Conservation (phyloP, 2,888 invertebrate genomes). For the Antheraea assamensis region DNA sequence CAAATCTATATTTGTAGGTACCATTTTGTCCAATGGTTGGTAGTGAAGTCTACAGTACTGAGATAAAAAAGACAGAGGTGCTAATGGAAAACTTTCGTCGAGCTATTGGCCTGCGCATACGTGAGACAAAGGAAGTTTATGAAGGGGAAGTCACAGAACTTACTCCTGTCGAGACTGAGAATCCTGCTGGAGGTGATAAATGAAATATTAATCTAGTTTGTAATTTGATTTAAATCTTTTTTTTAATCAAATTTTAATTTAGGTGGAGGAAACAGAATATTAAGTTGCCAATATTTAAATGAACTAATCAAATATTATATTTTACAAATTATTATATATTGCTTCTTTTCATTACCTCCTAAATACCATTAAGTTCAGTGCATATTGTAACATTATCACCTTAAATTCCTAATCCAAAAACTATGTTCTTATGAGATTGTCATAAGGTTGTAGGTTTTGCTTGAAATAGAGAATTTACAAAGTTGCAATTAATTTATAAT, state of each 20-base stretch:
- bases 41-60: constrained; percentile 97
- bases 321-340: no score
- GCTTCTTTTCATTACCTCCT: background rate
- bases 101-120: constrained; percentile 96
- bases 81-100: constrained; percentile 99
- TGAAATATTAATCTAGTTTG: background rate
- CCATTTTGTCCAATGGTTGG: constrained; percentile 97
- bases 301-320: no score
- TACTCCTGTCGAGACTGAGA: constrained; percentile 98
- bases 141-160: constrained; percentile 99
- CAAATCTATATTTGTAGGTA: constrained; percentile 68
- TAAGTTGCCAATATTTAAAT: background rate
- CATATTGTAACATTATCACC: background rate
- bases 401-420: background rate
- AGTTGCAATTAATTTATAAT: no score
- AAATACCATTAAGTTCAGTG: background rate
- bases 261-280: background rate
- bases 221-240: background rate
- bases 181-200: constrained; percentile 91
- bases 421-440: no score
- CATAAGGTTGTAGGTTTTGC: no score
- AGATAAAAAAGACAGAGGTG: constrained; percentile 99
- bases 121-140: constrained; percentile 99
- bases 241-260: background rate
- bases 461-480: no score